These are phyloP conservation scores for Tachuris rubrigastra DNA, from an alignment of 2,113 vertebrate genomes.

Conservation along the genomic window DNA sequence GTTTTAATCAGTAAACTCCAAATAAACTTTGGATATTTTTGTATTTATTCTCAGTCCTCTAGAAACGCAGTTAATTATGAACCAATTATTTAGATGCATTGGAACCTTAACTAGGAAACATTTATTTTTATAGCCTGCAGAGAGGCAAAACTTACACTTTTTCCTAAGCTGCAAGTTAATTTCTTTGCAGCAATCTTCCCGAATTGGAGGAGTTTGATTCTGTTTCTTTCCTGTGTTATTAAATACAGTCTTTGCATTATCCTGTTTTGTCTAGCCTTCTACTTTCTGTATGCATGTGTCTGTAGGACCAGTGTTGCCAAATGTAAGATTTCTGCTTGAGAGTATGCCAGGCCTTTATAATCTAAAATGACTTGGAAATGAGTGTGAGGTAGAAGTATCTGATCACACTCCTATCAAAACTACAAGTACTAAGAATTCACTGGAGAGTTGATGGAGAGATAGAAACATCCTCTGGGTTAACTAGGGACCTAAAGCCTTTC, in stretches of 20 bases:
- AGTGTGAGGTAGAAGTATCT: neutral
- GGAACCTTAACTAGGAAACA: neutral
- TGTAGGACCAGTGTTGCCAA: neutral
- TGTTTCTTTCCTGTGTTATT: constrained; percentile 12
- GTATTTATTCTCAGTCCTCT: neutral
- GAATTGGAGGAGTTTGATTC: neutral
- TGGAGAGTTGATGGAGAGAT: neutral
- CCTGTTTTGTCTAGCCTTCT: constrained; percentile 39
- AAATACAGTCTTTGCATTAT: constrained; percentile 13
- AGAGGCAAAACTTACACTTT: neutral
- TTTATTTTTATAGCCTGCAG: neutral
- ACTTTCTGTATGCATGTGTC: neutral
- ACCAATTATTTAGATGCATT: neutral
- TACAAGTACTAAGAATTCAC: neutral
- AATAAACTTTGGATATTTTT: neutral
- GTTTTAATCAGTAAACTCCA: neutral
- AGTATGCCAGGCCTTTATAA: neutral
- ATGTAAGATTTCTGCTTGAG: neutral
- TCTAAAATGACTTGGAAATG: constrained; percentile 1
- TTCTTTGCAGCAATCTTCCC: constrained; percentile 3
- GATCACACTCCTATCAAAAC: neutral
- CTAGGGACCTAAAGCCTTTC: neutral
- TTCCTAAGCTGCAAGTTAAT: neutral
- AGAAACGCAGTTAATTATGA: neutral
- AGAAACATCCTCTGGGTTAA: neutral